Evolutionary conservation across 2,888 invertebrate genomes (phyloP).

Genomic region (Ptilodon capucinus): DNA sequence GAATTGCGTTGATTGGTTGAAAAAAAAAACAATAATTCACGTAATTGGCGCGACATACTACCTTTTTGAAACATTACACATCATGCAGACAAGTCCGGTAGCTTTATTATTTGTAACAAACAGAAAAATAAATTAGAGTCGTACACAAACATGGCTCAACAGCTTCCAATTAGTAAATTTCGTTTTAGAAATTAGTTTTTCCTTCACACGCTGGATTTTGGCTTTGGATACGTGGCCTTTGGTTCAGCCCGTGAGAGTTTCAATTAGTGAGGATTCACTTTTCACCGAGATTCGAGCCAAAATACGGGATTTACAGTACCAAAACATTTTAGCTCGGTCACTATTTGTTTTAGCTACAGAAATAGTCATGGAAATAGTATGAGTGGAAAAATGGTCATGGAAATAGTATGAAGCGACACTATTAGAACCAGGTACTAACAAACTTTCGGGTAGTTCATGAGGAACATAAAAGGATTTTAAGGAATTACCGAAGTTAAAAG

Average conservation of each 20-base stretch:
- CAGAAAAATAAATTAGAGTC: background rate
- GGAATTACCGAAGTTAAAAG: too few species aligned
- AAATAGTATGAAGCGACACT: too few species aligned
- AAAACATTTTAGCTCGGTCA: conserved; percentile 21
- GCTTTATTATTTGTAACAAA: background rate
- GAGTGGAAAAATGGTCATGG: too few species aligned
- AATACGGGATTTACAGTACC: conserved; percentile 23
- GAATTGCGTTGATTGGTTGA: too few species aligned
- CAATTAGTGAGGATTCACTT: conserved; percentile 43
- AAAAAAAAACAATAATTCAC: too few species aligned
- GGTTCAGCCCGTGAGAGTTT: conserved; percentile 40
- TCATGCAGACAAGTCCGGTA: background rate
- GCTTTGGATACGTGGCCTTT: conserved; percentile 19
- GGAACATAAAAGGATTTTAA: too few species aligned
- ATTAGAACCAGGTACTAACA: too few species aligned
- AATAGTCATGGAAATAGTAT: background rate
- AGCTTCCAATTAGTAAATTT: conserved; percentile 16
- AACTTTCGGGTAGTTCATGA: too few species aligned
- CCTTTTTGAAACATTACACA: background rate
- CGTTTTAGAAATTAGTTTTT: conserved; percentile 14
- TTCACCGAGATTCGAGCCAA: conserved; percentile 33
- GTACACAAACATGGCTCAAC: conserved; percentile 6
- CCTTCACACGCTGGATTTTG: conserved; percentile 12
- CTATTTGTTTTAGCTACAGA: background rate
- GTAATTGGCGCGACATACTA: too few species aligned